phyloP scores from a whole-genome alignment of 2,113 vertebrate species.

The Desmodus rotundus region DNA sequence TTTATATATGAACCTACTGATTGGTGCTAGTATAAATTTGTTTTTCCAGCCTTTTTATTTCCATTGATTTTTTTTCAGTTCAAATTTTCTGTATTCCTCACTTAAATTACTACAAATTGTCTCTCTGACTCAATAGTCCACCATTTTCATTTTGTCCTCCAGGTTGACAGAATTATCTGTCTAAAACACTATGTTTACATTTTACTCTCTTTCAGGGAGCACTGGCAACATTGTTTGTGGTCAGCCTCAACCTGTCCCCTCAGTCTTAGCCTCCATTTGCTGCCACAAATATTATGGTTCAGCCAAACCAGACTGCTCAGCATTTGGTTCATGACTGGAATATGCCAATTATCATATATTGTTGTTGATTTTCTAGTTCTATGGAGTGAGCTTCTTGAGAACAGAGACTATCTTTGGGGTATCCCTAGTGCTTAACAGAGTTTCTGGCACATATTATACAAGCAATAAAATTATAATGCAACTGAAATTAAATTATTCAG shows the following conservation, averaged over 20 bases:
- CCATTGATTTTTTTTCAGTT: not conserved
- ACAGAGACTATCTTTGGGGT: not conserved
- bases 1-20: not conserved
- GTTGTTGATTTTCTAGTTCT: not conserved
- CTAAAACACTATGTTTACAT: not conserved
- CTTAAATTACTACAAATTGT: not conserved
- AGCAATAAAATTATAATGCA: not conserved
- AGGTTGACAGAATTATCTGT: not conserved
- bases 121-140: not conserved
- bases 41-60: not conserved
- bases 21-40: not conserved
- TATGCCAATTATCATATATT: not conserved
- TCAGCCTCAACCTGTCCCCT: not conserved
- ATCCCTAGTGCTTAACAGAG: not conserved
- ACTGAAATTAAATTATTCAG: conserved; percentile 8
- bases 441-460: not conserved
- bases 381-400: not conserved
- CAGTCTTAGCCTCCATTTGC: not conserved
- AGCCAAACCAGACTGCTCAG: not conserved
- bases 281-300: not conserved
- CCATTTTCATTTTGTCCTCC: not conserved
- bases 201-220: not conserved
- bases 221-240: not conserved
- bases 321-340: not conserved
- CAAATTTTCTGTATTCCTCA: not conserved